Percentiles rank a stretch among this genome's conserved stretches.
Evolutionary conservation across 2,797 vertebrate species (phyloP).

Genomic region (Adrianichthys oophorus): DNA sequence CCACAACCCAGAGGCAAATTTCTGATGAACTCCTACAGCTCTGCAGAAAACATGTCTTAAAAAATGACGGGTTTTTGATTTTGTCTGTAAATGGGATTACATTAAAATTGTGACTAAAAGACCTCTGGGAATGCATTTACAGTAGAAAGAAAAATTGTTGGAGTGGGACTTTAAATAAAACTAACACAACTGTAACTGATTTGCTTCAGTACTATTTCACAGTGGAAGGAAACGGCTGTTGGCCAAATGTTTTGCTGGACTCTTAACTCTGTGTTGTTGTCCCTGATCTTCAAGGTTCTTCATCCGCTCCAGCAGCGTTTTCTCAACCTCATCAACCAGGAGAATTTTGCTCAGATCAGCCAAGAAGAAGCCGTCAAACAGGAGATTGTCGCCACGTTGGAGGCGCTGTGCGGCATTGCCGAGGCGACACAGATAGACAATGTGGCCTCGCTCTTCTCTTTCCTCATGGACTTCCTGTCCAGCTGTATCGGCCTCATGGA

Average conservation of each 20-base stretch:
- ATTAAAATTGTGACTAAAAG: no score
- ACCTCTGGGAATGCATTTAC: no score
- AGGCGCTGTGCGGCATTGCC: slow-evolving; percentile 96
- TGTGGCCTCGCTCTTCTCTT: slow-evolving; percentile 94
- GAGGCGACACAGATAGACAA: slow-evolving; percentile 99
- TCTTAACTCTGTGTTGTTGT: neutral
- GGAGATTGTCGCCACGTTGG: slow-evolving; percentile 92
- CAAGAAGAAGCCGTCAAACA: slow-evolving; percentile 94
- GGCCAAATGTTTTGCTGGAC: neutral
- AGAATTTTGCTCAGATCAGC: slow-evolving; percentile 97
- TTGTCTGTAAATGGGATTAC: no score
- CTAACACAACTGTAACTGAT: no score
- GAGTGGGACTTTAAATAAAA: no score
- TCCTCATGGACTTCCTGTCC: slow-evolving; percentile 98
- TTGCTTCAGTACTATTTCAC: no score
- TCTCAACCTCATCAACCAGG: slow-evolving; percentile 97
- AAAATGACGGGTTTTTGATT: no score
- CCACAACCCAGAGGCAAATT: no score
- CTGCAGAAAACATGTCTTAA: no score
- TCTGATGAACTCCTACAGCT: no score
- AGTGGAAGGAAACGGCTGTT: no score
- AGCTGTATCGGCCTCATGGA: slow-evolving; percentile 99
- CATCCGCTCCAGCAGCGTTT: slow-evolving; percentile 97
- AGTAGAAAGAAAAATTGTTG: no score
- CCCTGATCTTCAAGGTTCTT: slow-evolving; percentile 82